Evolutionary conservation across 2,888 invertebrate species (phyloP).

Genomic region (Julus scandinavius): DNA sequence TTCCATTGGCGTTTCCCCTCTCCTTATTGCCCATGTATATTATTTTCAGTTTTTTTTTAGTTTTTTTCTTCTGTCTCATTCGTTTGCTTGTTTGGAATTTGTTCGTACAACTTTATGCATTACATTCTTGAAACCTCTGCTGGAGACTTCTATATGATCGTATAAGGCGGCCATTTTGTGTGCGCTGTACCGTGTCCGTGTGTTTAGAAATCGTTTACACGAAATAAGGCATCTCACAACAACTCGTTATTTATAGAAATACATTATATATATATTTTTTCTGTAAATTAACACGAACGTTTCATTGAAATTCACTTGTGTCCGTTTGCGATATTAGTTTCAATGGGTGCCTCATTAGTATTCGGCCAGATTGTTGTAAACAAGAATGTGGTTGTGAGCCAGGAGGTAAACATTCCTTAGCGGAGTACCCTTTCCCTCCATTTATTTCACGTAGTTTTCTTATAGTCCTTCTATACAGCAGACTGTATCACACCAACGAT

Average conservation of each 20-base stretch:
- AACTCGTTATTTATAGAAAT: neutral
- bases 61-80: neutral
- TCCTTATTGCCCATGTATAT: neutral
- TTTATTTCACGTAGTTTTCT: neutral
- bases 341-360: conserved; percentile 1
- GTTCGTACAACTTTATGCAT: neutral
- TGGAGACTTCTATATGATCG: neutral
- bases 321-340: neutral
- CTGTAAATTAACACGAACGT: neutral
- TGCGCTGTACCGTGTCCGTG: neutral
- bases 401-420: neutral
- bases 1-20: neutral
- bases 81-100: neutral
- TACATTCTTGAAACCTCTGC: neutral
- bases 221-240: neutral
- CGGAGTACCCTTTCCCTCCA: neutral
- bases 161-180: neutral
- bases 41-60: neutral
- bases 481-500: neutral
- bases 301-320: neutral
- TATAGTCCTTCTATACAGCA: neutral
- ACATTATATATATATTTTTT: neutral
- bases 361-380: neutral
- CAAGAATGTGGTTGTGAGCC: neutral
- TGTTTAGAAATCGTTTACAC: neutral